Percentiles rank a stretch among this genome's conserved stretches.
Evolutionary conservation across 2,113 vertebrate genomes (phyloP).

Genomic region (Tachuris rubrigastra): DNA sequence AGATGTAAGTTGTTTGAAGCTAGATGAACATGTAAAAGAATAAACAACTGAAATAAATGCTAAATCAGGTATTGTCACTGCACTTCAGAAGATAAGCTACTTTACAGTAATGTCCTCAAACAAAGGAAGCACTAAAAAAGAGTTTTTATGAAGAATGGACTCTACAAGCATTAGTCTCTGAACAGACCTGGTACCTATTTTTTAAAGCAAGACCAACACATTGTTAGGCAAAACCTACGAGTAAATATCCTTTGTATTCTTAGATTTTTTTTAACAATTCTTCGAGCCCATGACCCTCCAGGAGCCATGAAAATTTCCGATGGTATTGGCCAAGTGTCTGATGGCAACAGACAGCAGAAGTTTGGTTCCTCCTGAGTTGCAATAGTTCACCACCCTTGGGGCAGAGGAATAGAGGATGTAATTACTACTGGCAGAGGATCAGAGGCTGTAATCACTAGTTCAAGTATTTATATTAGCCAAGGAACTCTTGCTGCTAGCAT

Average conservation of each 20-base stretch:
- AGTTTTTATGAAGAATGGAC: background rate
- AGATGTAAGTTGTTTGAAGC: background rate
- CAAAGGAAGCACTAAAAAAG: background rate
- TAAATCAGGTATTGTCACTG: background rate
- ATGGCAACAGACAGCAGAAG: background rate
- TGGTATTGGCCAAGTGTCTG: background rate
- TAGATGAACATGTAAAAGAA: background rate
- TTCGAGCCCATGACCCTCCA: background rate
- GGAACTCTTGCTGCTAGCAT: constrained; percentile 15
- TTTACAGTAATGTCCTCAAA: background rate
- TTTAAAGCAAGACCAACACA: background rate
- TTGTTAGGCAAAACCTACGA: background rate
- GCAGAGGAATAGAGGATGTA: background rate
- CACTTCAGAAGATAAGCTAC: background rate
- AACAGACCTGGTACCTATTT: background rate
- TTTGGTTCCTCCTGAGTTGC: background rate
- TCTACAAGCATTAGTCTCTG: background rate
- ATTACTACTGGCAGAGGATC: background rate
- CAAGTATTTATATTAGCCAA: constrained; percentile 1
- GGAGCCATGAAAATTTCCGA: background rate
- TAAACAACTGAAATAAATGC: background rate
- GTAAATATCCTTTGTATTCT: background rate
- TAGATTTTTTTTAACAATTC: background rate
- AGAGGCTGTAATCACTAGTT: background rate
- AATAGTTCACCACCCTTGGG: background rate